A percentile compares a stretch with the other conserved stretches of the same genome.
These are phyloP conservation scores for Streblospio benedicti DNA, from an alignment of 1,140 invertebrate genomes.

Conservation along the genomic window DNA sequence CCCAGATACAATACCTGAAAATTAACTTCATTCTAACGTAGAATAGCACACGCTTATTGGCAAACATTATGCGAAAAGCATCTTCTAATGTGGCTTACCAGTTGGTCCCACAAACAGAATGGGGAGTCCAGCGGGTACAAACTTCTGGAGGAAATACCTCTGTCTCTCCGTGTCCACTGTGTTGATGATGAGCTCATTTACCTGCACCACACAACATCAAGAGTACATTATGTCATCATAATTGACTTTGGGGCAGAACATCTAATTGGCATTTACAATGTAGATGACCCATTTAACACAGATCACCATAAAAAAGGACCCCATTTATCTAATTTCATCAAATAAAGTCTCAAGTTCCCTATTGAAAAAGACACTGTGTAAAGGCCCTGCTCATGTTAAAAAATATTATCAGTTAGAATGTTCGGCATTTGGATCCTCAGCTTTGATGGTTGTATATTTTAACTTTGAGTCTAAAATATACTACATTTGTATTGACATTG, in stretches of 20 bases:
- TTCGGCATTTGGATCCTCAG: too few species aligned
- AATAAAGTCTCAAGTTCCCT: neutral
- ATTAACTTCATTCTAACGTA: too few species aligned
- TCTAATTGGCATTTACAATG: constrained; percentile 29
- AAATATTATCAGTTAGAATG: too few species aligned
- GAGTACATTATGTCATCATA: neutral
- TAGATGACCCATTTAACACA: neutral
- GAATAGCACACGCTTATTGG: too few species aligned
- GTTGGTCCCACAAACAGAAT: constrained; percentile 44
- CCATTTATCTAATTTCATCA: neutral
- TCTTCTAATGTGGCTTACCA: too few species aligned
- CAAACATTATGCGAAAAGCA: too few species aligned
- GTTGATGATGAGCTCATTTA: constrained; percentile 43
- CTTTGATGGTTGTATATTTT: too few species aligned
- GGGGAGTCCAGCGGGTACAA: constrained; percentile 30
- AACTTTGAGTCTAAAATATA: too few species aligned
- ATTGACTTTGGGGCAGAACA: too few species aligned
- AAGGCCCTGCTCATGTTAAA: too few species aligned
- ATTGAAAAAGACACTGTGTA: neutral
- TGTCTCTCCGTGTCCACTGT: constrained; percentile 43
- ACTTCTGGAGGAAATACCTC: constrained; percentile 38
- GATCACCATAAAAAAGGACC: neutral
- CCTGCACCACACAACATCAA: constrained; percentile 27
- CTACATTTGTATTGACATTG: too few species aligned
- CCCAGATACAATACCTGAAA: too few species aligned